Evolutionary conservation across 1,140 invertebrate species (phyloP).

Genomic region (Drosophila bocqueti): DNA sequence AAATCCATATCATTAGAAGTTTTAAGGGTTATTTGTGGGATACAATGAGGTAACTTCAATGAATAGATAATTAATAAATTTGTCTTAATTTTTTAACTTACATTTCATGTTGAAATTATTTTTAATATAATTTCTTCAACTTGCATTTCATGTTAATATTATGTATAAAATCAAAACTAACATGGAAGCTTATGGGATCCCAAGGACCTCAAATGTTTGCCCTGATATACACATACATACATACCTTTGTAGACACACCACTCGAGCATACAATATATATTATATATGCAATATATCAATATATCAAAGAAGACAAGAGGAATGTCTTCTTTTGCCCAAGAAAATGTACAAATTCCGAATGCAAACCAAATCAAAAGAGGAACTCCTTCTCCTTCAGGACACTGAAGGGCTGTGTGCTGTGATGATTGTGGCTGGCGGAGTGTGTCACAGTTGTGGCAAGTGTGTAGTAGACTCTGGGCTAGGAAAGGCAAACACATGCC

Average conservation of each 20-base stretch:
- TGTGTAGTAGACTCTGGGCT: constrained; percentile 1
- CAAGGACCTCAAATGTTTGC: not conserved
- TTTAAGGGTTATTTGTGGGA: not conserved
- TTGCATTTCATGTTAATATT: not conserved
- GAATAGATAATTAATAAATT: no score
- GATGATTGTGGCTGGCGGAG: constrained; percentile 16
- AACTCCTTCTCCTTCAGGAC: not conserved
- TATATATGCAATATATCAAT: constrained; percentile 2
- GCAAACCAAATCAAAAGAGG: constrained; percentile 17
- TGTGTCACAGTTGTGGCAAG: constrained; percentile 33
- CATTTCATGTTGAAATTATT: no score
- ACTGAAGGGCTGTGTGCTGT: not conserved
- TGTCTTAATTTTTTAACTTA: no score
- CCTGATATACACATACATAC: not conserved
- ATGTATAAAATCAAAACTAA: not conserved
- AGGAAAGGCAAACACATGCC: constrained; percentile 12
- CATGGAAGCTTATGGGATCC: not conserved
- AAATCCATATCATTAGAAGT: not conserved
- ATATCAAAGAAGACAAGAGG: not conserved
- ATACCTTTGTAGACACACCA: not conserved
- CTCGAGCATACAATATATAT: not conserved
- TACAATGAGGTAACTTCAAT: no score
- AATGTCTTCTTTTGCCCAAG: not conserved
- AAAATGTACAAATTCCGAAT: constrained; percentile 24
- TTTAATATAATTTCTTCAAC: not conserved